Base-by-base conservation (phyloP, 2,113 vertebrate species). In the Nanorana parkeri region DNA sequence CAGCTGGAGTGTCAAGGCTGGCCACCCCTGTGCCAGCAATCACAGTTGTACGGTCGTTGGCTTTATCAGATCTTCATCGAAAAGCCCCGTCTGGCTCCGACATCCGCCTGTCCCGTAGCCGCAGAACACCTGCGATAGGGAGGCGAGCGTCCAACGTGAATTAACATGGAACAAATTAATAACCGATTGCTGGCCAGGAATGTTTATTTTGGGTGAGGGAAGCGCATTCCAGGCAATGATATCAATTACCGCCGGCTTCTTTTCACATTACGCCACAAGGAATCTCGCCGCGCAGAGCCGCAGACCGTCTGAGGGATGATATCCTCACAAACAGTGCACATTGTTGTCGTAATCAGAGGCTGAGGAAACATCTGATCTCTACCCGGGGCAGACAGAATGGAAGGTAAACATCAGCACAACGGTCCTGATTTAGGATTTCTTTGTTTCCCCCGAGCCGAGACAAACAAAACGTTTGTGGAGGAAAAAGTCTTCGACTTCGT, bases 281-380 rank as follows among this genome's bases (percentile, higher is more conserved):
- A 90, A 88, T 90, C 87, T 85, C 85, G 87, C 86, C 87, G 89
- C 86, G 87, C 84, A 84, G 69, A 84, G 84, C 76, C 84, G 67
- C 68, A 83, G 87, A 87, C 55, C 16, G 41, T 76, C 86, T 86
- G 86, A 89, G 83, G 87, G 86, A 85, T 85, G 87, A 90, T 89
- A 90, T 89, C 89, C 90, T 77, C 79, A 83, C 86, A 86, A 89
- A 88, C 85, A 87, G 81, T 73, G 81, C 74, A 52, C 85, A 63
- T 87, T 89, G 90, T 89, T 87, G 83, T 89, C 88, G 81, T 82
- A 87, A 87, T 88, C 88, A 73, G 82, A 84, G 87, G 84, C 86
- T 88, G 83, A 86, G 88, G 89, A 91, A 91, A 91, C 88, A 89
- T 88, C 88, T 90, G 89, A 90, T 80, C 88, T 89, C 85, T 86